Conservation (phyloP, 1,140 invertebrate genomes). For the Diabrotica undecimpunctata region DNA sequence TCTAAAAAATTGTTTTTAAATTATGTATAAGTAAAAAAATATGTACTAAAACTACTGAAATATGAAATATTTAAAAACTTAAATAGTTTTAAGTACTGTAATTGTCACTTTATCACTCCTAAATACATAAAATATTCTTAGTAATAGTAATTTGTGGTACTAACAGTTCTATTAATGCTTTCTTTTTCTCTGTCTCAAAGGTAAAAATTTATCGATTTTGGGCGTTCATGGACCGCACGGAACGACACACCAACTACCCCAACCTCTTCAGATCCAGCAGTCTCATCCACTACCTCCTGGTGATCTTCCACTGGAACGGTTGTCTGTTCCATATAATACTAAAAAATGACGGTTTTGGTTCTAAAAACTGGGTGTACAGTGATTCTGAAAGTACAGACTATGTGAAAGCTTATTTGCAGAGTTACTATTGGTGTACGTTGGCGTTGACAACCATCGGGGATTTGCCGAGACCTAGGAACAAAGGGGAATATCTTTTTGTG, state of each 20-base stretch:
- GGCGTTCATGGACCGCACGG: constrained; percentile 97
- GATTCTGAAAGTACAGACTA: constrained; percentile 80
- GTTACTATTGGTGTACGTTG: constrained; percentile 97
- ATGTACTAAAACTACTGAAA: too few relatives aligned
- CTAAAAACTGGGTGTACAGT: constrained; percentile 85
- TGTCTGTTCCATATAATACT: constrained; percentile 95
- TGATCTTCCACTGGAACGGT: constrained; percentile 99
- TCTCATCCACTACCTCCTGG: constrained; percentile 93
- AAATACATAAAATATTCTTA: too few relatives aligned
- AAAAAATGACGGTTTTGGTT: constrained; percentile 90
- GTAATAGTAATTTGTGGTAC: too few relatives aligned
- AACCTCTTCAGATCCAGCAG: constrained; percentile 94
- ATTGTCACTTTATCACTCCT: too few relatives aligned
- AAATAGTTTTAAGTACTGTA: too few relatives aligned
- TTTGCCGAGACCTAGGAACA: constrained; percentile 74
- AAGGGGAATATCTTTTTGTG: constrained; percentile 83
- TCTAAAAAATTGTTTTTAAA: too few relatives aligned
- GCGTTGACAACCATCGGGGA: constrained; percentile 89
- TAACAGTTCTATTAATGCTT: too few relatives aligned
- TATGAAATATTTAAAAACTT: too few relatives aligned
- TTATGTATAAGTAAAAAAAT: too few relatives aligned
- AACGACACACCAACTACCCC: constrained; percentile 97
- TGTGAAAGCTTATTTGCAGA: constrained; percentile 92
- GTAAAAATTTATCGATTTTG: constrained; percentile 64
- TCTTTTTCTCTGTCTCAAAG: neutral